Conservation (phyloP, 2,797 vertebrate genomes). For the Vultur gryphus region DNA sequence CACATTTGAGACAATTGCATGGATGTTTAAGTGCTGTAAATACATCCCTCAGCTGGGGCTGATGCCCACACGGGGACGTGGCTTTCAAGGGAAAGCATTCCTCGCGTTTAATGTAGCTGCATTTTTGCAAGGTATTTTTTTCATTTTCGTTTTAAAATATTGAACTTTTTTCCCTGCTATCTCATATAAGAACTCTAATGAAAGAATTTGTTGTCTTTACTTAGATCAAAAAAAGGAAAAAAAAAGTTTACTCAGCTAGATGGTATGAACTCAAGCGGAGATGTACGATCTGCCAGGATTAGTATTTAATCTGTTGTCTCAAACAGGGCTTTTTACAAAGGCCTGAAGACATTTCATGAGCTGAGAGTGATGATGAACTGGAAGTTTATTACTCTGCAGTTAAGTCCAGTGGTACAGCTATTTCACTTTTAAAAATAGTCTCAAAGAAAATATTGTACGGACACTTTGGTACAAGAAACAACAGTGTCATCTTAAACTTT, state of each 20-base stretch:
- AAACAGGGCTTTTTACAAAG: conserved; percentile 20
- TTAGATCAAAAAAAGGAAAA: conserved; percentile 9
- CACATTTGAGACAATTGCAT: background rate
- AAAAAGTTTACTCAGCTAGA: conserved; percentile 33
- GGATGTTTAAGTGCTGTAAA: background rate
- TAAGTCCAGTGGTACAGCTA: conserved; percentile 18
- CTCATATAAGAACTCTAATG: conserved; percentile 33
- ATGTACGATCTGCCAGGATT: background rate
- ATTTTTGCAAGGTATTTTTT: background rate
- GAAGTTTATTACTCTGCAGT: conserved; percentile 29
- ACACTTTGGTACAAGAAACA: conserved; percentile 18
- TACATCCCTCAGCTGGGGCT: background rate
- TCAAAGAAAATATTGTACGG: conserved; percentile 27
- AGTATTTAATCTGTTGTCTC: conserved; percentile 49
- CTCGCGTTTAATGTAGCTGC: background rate
- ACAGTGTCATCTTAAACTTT: background rate
- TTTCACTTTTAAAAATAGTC: conserved; percentile 57
- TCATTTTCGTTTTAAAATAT: background rate
- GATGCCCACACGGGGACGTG: background rate
- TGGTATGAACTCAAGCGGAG: conserved; percentile 11
- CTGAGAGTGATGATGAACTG: conserved; percentile 41
- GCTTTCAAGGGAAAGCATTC: background rate
- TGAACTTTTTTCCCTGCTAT: background rate
- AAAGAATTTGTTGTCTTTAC: conserved; percentile 49
- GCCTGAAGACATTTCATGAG: conserved; percentile 36